phyloP scores from a whole-genome alignment of 2,888 invertebrate genomes.

The Thymelicus acteon region DNA sequence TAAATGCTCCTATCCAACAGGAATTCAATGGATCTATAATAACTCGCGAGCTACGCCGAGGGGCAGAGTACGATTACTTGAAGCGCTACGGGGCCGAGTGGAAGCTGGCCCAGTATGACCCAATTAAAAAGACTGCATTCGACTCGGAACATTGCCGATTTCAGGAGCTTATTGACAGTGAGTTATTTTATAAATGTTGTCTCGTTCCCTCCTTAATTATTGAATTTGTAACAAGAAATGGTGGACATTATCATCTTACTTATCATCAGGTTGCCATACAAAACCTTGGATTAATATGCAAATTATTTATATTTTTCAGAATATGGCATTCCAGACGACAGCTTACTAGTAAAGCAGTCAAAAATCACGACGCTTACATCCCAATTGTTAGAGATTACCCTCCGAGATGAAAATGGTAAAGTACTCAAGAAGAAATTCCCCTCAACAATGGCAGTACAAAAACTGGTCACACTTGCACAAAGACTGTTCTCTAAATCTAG shows the following conservation, averaged over 20 bases:
- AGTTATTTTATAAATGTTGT: constrained; percentile 53
- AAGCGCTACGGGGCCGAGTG: constrained; percentile 92
- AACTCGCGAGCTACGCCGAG: constrained; percentile 88
- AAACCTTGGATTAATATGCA: neutral
- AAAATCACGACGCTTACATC: constrained; percentile 87
- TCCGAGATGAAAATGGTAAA: constrained; percentile 82
- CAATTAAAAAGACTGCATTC: constrained; percentile 82
- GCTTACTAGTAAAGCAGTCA: constrained; percentile 83
- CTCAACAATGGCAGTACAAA: constrained; percentile 91
- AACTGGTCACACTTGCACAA: constrained; percentile 91
- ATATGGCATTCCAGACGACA: constrained; percentile 93
- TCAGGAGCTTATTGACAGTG: constrained; percentile 89
- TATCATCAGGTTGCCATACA: too few relatives aligned
- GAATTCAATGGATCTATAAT: constrained; percentile 90
- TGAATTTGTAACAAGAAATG: too few relatives aligned
- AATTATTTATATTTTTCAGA: constrained; percentile 74
- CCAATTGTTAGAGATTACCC: constrained; percentile 86
- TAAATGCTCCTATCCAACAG: constrained; percentile 53
- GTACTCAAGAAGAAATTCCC: constrained; percentile 90
- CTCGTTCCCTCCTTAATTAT: too few relatives aligned
- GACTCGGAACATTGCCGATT: constrained; percentile 90
- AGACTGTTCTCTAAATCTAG: constrained; percentile 86
- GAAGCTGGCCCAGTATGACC: constrained; percentile 81
- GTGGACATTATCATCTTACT: too few relatives aligned
- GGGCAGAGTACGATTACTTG: constrained; percentile 96